A percentile compares a stretch with the other conserved stretches of the same genome.
Conservation (phyloP, 2,888 invertebrate genomes). For the Sthenelais limicola region DNA sequence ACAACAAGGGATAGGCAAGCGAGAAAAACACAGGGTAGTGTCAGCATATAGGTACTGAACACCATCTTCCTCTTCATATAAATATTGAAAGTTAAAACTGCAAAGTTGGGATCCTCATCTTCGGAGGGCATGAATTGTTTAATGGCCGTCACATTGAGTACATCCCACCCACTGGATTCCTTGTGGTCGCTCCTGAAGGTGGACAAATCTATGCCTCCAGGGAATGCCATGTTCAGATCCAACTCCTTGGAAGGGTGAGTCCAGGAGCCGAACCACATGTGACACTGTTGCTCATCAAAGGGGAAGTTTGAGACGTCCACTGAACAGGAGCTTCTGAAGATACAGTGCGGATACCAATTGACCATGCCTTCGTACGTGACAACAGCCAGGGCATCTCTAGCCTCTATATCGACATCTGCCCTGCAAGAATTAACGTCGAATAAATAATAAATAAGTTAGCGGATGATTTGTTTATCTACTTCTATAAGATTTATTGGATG, state of each 20-base stretch:
- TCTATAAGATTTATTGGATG: no score
- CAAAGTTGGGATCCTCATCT: constrained; percentile 38
- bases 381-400: constrained; percentile 22
- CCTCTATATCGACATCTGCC: constrained; percentile 35
- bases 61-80: constrained; percentile 41
- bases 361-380: constrained; percentile 16
- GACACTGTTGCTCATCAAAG: constrained; percentile 43
- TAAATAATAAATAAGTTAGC: no score
- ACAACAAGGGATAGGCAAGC: constrained; percentile 46
- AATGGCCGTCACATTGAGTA: constrained; percentile 25
- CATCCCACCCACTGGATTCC: constrained; percentile 38
- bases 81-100: constrained; percentile 41
- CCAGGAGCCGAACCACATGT: constrained; percentile 47
- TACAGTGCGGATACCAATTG: constrained; percentile 34
- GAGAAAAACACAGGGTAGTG: constrained; percentile 45
- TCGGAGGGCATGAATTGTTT: constrained; percentile 20
- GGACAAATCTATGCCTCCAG: constrained; percentile 42
- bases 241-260: constrained; percentile 37
- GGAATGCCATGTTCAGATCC: constrained; percentile 35
- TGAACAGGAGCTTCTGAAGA: constrained; percentile 41
- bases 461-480: no score
- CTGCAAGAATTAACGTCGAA: no score
- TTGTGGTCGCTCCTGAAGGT: constrained; percentile 44
- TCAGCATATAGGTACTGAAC: constrained; percentile 47
- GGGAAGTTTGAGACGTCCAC: constrained; percentile 45